A percentile compares a stretch with the other conserved stretches of the same genome.
Conservation (phyloP, 2,888 invertebrate species). For the Heliothis peltigera region DNA sequence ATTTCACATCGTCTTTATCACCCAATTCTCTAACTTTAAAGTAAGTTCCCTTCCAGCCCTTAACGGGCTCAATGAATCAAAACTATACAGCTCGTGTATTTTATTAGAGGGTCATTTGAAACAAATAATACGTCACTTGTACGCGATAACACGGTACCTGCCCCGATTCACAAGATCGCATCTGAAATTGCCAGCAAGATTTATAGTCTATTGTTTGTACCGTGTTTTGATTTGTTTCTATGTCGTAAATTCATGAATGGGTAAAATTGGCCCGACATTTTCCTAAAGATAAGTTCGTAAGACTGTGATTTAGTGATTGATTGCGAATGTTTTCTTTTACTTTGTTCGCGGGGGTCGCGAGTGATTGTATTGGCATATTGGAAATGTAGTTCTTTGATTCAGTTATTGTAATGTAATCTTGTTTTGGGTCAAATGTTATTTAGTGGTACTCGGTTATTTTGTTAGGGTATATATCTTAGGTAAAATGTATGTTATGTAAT, state of each 20-base stretch:
- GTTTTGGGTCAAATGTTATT: background rate
- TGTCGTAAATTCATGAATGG: slow-evolving; percentile 78
- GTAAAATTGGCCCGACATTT: slow-evolving; percentile 70
- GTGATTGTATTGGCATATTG: slow-evolving; percentile 39
- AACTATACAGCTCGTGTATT: slow-evolving; percentile 57
- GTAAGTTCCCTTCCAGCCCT: slow-evolving; percentile 4
- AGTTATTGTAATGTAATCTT: slow-evolving; percentile 11
- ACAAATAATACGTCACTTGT: slow-evolving; percentile 65
- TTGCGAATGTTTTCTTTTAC: slow-evolving; percentile 42
- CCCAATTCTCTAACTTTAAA: slow-evolving; percentile 32
- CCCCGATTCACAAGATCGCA: slow-evolving; percentile 78
- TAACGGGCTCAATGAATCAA: slow-evolving; percentile 52
- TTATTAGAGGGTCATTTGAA: slow-evolving; percentile 63
- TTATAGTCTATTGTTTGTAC: slow-evolving; percentile 81
- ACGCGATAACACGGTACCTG: slow-evolving; percentile 73
- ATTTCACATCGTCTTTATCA: background rate
- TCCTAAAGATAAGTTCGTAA: slow-evolving; percentile 64
- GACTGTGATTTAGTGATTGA: slow-evolving; percentile 48
- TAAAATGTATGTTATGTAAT: background rate
- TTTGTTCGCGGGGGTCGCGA: slow-evolving; percentile 30
- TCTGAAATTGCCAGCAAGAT: slow-evolving; percentile 83
- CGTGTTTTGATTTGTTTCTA: slow-evolving; percentile 82
- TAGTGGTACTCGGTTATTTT: background rate
- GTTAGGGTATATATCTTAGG: background rate
- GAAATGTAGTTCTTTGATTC: slow-evolving; percentile 14